phyloP scores from a whole-genome alignment of 2,797 vertebrate genomes.

The Lepilemur ruficaudatus region DNA sequence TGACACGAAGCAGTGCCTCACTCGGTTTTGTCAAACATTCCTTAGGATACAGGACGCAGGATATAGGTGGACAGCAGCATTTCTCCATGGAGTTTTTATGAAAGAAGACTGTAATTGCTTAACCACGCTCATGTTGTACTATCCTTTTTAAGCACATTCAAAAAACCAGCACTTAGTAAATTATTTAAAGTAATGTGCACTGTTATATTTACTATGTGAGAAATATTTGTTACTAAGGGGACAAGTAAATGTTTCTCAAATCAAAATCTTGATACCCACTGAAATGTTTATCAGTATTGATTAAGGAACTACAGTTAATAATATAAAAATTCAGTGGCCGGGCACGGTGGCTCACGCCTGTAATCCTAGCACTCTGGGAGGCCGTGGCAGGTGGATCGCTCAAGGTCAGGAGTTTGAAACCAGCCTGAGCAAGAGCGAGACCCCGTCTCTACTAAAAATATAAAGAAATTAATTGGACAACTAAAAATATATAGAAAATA shows the following conservation, averaged over 20 bases:
- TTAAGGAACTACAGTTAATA: background rate
- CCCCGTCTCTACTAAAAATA: too few relatives aligned
- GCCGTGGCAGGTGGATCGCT: too few relatives aligned
- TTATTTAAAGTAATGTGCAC: background rate
- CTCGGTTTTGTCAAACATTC: background rate
- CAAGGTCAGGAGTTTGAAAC: too few relatives aligned
- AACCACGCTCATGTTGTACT: background rate
- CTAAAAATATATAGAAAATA: too few relatives aligned
- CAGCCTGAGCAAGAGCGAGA: too few relatives aligned
- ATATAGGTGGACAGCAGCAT: too few relatives aligned
- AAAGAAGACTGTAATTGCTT: rapidly evolving
- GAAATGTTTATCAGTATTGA: background rate
- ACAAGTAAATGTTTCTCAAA: background rate
- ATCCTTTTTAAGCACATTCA: background rate
- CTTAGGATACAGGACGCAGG: background rate
- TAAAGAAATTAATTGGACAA: too few relatives aligned
- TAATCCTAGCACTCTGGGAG: too few relatives aligned
- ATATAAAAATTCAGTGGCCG: background rate
- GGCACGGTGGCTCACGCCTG: too few relatives aligned
- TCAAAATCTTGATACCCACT: background rate
- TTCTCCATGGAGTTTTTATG: background rate
- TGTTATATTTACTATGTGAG: background rate
- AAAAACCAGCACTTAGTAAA: background rate
- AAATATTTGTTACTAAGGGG: background rate
- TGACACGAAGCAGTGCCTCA: background rate